Percentiles rank a stretch among this genome's conserved stretches.
Conservation (phyloP, 1,140 invertebrate species). For the Tetramorium parvispinum region DNA sequence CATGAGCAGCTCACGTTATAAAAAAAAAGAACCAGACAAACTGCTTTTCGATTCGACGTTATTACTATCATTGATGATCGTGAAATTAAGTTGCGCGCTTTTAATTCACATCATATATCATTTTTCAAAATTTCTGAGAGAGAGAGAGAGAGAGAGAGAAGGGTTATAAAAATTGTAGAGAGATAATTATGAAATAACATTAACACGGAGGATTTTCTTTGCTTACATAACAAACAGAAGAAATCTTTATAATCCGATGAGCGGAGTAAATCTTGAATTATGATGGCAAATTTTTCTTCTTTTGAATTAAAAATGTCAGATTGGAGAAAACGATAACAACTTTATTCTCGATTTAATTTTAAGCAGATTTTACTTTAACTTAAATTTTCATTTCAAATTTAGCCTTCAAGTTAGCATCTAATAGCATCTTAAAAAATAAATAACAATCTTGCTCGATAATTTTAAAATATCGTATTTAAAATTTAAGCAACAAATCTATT, state of each 20-base stretch:
- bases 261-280: not conserved
- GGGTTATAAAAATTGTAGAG: not conserved
- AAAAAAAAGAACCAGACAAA: not conserved
- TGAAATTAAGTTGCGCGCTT: slow-evolving; percentile 25
- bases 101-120: not conserved
- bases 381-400: slow-evolving; percentile 6
- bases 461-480: not conserved
- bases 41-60: not conserved
- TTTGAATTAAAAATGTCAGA: not conserved
- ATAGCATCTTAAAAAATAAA: slow-evolving; percentile 7
- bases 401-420: not conserved
- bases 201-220: not conserved
- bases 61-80: slow-evolving; percentile 12
- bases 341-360: not conserved
- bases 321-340: not conserved
- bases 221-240: not conserved
- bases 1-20: not conserved
- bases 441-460: not conserved
- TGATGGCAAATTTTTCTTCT: not conserved
- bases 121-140: not conserved
- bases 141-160: not conserved
- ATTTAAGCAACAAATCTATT: slow-evolving; percentile 2
- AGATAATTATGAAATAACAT: slow-evolving; percentile 9
- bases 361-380: not conserved
- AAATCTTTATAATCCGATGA: not conserved